Percentiles rank a stretch among this genome's conserved stretches.
Conservation (phyloP, 2,797 vertebrate species). For the Sebastes iracundus region DNA sequence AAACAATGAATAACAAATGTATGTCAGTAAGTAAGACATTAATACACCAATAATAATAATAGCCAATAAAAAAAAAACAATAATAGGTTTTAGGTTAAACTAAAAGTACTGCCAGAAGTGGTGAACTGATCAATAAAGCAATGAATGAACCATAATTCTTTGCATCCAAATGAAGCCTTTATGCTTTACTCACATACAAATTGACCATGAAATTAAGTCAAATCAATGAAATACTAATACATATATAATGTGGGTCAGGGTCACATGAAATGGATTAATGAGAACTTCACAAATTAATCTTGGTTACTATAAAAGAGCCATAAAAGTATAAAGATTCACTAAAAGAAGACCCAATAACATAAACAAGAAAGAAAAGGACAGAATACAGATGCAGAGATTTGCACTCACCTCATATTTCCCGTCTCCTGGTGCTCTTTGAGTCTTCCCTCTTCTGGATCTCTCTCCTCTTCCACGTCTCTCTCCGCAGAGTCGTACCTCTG, state of each 20-base stretch:
- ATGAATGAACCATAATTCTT: not conserved
- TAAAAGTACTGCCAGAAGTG: no score
- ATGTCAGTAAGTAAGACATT: not conserved
- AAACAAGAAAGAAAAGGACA: not conserved
- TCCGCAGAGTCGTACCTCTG: not conserved
- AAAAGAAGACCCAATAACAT: not conserved
- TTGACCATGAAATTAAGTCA: not conserved
- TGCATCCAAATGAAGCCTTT: not conserved
- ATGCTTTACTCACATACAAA: not conserved
- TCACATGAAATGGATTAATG: not conserved
- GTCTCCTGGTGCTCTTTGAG: constrained; percentile 25
- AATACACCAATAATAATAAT: no score
- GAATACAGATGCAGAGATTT: not conserved
- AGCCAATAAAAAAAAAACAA: no score
- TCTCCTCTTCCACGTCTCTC: constrained; percentile 16
- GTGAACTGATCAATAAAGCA: not conserved
- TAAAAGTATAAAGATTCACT: not conserved
- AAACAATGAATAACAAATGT: not conserved
- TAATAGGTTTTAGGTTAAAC: not conserved
- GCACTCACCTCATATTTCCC: constrained; percentile 78
- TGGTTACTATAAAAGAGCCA: not conserved
- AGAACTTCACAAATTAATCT: not conserved
- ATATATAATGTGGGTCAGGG: not conserved
- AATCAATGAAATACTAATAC: not conserved
- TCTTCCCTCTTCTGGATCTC: constrained; percentile 12